Evolutionary conservation across 2,797 vertebrate genomes (phyloP).

Genomic region (Gila robusta): DNA sequence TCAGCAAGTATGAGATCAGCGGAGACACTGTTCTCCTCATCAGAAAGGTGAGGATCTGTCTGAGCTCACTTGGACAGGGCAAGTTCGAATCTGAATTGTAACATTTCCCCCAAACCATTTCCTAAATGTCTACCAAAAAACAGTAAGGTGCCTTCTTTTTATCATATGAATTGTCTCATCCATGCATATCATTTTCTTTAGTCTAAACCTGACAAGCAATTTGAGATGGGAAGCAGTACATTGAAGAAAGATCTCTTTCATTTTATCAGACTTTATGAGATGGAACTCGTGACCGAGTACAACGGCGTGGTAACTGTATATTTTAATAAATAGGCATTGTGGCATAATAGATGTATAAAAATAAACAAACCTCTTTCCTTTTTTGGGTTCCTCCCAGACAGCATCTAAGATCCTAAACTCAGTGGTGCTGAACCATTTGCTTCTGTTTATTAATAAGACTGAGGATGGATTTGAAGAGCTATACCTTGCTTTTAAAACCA

Average conservation of each 20-base stretch:
- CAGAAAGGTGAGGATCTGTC: slow-evolving; percentile 80
- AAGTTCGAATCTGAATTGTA: neutral
- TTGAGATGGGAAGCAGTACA: slow-evolving; percentile 79
- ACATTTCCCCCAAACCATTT: neutral
- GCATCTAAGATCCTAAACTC: slow-evolving; percentile 86
- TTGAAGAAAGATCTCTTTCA: slow-evolving; percentile 74
- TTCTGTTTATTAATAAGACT: slow-evolving; percentile 87
- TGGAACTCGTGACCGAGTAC: slow-evolving; percentile 90
- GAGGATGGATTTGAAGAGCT: slow-evolving; percentile 71
- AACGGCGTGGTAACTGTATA: slow-evolving; percentile 79
- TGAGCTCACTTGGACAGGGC: neutral
- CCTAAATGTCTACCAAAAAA: neutral
- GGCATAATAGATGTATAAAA: slow-evolving; percentile 13
- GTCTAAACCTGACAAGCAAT: slow-evolving; percentile 78
- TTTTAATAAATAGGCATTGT: neutral
- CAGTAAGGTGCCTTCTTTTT: neutral
- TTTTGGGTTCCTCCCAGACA: slow-evolving; percentile 73
- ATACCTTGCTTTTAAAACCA: slow-evolving; percentile 77
- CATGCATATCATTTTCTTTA: slow-evolving; percentile 53
- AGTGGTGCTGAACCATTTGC: slow-evolving; percentile 84
- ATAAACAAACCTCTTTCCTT: slow-evolving; percentile 14
- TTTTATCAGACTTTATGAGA: slow-evolving; percentile 85
- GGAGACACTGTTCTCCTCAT: slow-evolving; percentile 84
- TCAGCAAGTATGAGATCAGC: slow-evolving; percentile 74
- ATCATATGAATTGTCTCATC: neutral